These are phyloP conservation scores for sheep (Ovis aries) DNA, from an alignment of 2,113 vertebrate species.

Conservation along the genomic window DNA sequence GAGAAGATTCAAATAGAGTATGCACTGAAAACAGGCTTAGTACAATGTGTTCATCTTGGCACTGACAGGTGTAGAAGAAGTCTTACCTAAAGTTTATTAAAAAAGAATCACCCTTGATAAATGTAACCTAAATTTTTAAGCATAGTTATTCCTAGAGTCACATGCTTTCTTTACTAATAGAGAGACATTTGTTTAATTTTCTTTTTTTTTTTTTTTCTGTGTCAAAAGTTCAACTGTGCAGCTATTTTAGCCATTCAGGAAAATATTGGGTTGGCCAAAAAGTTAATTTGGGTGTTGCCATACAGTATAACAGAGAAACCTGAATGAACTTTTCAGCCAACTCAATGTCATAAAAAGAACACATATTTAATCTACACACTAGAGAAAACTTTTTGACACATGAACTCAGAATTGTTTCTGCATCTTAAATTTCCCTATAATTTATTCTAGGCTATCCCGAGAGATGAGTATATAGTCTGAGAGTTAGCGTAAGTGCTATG, in stretches of 20 bases:
- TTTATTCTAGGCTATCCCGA: background rate
- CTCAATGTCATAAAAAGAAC: background rate
- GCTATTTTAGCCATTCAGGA: conserved; percentile 9
- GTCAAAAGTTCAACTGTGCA: background rate
- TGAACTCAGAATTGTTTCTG: background rate
- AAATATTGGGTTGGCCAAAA: background rate
- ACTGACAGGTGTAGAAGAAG: background rate
- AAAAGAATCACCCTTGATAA: background rate
- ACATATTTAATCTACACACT: background rate
- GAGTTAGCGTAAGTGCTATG: background rate
- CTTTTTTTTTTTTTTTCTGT: background rate
- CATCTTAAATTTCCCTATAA: background rate
- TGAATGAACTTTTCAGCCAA: background rate
- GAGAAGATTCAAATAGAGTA: conserved; percentile 66
- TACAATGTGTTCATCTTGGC: conserved; percentile 45
- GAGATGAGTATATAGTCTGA: background rate
- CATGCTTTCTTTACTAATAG: background rate
- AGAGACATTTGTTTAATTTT: conserved; percentile 1
- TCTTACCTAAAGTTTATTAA: conserved; percentile 37
- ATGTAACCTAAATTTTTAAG: conserved; percentile 10
- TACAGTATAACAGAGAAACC: background rate
- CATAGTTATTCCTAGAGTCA: background rate
- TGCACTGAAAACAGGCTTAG: conserved; percentile 44
- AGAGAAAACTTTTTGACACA: background rate
- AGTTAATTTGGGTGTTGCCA: background rate